Evolutionary conservation across 1,140 invertebrate genomes (phyloP).

Genomic region (Trigoniulus corallinus): DNA sequence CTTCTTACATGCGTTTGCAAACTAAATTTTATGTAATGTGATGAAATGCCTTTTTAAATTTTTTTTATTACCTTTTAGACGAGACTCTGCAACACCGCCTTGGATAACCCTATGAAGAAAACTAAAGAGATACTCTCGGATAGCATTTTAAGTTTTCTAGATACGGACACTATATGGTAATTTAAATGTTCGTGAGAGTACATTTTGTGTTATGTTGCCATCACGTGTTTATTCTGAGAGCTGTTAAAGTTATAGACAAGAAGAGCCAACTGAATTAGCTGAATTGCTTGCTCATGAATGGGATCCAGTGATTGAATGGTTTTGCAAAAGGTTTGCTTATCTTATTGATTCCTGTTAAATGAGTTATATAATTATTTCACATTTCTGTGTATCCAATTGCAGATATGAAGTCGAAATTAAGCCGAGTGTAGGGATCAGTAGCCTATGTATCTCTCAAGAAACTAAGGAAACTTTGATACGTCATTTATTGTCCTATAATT

Average conservation of each 20-base stretch:
- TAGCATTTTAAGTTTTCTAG: conserved; percentile 61
- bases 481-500: conserved; percentile 58
- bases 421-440: conserved; percentile 47
- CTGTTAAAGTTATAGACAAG: conserved; percentile 26
- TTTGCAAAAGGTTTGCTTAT: conserved; percentile 34
- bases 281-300: conserved; percentile 62
- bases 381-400: conserved; percentile 26
- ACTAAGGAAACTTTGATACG: conserved; percentile 47
- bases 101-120: conserved; percentile 76
- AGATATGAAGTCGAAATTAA: conserved; percentile 53
- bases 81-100: conserved; percentile 67
- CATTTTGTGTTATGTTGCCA: conserved; percentile 8
- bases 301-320: conserved; percentile 77
- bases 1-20: background rate
- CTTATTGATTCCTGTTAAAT: background rate
- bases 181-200: too few relatives aligned
- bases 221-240: background rate
- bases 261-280: conserved; percentile 49
- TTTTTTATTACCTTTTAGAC: too few relatives aligned
- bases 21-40: conserved; percentile 19
- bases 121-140: conserved; percentile 56
- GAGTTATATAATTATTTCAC: conserved; percentile 4
- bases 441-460: conserved; percentile 40
- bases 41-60: too few relatives aligned
- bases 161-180: conserved; percentile 66